Evolutionary conservation across 1,140 invertebrate species (phyloP).

Genomic region (Ruditapes philippinarum): DNA sequence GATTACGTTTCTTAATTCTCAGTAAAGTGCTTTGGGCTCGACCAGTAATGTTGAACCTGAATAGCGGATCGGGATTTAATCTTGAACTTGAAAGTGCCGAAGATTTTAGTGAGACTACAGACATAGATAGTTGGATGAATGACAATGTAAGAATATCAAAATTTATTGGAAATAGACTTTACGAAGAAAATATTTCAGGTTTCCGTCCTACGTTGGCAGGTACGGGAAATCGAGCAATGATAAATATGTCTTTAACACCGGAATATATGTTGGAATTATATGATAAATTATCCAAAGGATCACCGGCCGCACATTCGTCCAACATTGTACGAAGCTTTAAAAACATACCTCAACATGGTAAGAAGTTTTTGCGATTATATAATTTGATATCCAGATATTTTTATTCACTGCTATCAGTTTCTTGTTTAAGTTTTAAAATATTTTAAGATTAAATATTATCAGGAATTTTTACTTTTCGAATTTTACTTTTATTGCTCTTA

Average conservation of each 20-base stretch:
- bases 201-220: too few relatives aligned
- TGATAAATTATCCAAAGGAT: conserved; percentile 27
- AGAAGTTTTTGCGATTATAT: too few relatives aligned
- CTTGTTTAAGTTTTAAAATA: too few relatives aligned
- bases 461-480: too few relatives aligned
- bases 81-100: not conserved
- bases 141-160: not conserved
- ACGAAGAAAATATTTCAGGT: not conserved
- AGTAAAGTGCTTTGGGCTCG: not conserved
- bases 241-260: conserved; percentile 36
- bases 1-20: conserved; percentile 25
- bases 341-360: conserved; percentile 28
- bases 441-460: too few relatives aligned
- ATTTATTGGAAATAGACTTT: not conserved
- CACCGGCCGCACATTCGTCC: not conserved
- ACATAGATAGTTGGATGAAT: not conserved
- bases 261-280: conserved; percentile 62
- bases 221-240: not conserved
- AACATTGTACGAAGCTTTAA: conserved; percentile 55
- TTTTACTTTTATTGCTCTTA: too few relatives aligned
- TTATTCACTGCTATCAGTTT: too few relatives aligned
- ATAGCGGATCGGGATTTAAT: not conserved
- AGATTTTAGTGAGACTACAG: not conserved
- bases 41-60: conserved; percentile 35
- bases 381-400: too few relatives aligned